A percentile compares a stretch with the other conserved stretches of the same genome.
Conservation (phyloP, 2,113 vertebrate species). For the Clupea harengus region DNA sequence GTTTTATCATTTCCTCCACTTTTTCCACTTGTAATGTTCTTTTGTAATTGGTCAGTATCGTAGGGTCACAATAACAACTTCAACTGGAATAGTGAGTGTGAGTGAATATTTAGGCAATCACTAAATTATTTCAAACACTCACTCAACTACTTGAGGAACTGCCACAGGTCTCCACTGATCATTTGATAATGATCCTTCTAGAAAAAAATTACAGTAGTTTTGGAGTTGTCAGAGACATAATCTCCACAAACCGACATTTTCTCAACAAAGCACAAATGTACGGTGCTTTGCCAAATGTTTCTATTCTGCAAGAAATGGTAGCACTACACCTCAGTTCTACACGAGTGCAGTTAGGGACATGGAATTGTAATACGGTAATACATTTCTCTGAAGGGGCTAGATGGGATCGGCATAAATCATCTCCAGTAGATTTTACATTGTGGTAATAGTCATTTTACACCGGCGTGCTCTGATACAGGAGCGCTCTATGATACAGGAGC, state of each 20-base stretch:
- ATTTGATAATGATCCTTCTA: background rate
- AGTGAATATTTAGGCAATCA: background rate
- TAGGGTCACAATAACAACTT: background rate
- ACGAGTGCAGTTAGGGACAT: conserved; percentile 1
- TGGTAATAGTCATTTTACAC: background rate
- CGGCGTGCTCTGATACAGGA: background rate
- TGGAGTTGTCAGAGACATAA: background rate
- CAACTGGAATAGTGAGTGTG: background rate
- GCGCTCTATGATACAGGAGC: background rate
- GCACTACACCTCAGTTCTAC: background rate
- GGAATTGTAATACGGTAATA: background rate
- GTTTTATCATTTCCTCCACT: background rate
- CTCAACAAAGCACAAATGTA: background rate
- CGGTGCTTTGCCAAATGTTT: background rate
- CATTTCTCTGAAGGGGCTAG: background rate
- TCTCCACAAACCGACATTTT: background rate
- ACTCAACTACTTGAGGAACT: background rate
- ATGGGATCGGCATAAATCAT: conserved; percentile 4
- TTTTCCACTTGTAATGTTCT: background rate
- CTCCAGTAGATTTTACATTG: conserved; percentile 12
- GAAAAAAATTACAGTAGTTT: background rate
- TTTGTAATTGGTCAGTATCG: conserved; percentile 7
- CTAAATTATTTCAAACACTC: background rate
- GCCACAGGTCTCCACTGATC: background rate
- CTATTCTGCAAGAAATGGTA: background rate